Evolutionary conservation across 64 coral and sea anemone species (phyloP).

Genomic region (Catalaphyllia jardinei): DNA sequence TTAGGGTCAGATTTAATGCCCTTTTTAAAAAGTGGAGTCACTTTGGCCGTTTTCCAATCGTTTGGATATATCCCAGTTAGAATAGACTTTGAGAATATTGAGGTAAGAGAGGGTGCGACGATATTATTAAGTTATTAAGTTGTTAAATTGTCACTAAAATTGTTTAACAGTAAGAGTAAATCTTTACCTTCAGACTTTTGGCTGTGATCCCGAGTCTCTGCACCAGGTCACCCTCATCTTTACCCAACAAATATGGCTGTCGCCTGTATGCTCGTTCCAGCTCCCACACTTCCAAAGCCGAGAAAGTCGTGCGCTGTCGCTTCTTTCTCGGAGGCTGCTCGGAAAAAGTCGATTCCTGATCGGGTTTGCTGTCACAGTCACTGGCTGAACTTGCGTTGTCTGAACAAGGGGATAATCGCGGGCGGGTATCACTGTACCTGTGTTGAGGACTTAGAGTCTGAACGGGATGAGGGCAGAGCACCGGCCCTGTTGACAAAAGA

Average conservation of each 20-base stretch:
- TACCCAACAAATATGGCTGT: background rate
- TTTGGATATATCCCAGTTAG: too few relatives aligned
- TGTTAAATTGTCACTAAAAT: too few relatives aligned
- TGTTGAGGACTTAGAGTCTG: background rate
- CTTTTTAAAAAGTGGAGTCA: too few relatives aligned
- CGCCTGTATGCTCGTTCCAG: background rate
- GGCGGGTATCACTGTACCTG: background rate
- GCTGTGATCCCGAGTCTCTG: background rate
- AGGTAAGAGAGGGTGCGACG: too few relatives aligned
- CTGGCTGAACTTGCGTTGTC: background rate
- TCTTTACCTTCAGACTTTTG: background rate
- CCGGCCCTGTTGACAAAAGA: background rate
- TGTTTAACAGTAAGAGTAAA: too few relatives aligned
- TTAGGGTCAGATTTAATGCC: too few relatives aligned
- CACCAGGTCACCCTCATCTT: background rate
- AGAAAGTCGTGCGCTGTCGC: conserved; percentile 11
- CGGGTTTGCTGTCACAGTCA: background rate
- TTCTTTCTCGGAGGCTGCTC: background rate
- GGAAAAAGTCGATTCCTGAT: background rate
- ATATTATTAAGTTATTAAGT: too few relatives aligned
- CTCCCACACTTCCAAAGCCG: background rate
- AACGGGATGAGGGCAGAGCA: background rate
- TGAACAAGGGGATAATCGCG: background rate
- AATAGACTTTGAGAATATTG: too few relatives aligned
- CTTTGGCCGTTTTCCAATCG: too few relatives aligned